Evolutionary conservation across 1,140 invertebrate species (phyloP), one percentile per base, ranked within the genome.

Genomic region (Zaprionus taronus): DNA sequence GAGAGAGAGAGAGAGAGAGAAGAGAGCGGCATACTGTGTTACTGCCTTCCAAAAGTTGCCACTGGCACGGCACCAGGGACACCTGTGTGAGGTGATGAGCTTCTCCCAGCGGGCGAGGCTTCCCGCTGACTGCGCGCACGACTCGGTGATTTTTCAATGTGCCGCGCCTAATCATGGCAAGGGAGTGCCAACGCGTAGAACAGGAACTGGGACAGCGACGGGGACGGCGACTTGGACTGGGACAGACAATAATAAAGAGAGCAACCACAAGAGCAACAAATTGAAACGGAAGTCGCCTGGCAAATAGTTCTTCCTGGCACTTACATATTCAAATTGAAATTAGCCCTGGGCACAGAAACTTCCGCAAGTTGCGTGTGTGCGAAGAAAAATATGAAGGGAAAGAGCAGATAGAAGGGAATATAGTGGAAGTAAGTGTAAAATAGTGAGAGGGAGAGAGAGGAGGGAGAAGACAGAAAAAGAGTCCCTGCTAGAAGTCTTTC

Each of bases 61-160:
- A 31, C 22, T 28, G 9, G n/a, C n/a, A 17, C 17, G 17, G 11
- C 22, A n/a, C 5, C 11, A 11, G 22, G 15, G 26, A 66, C 61
- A 55, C 26, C 72, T 26, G 31, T 31, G 31, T 22, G 15, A 63
- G 70, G 38, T 31, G 55, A 36, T 1, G 28, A 55, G n/a, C 36
- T n/a, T 4, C 28, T 41, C 36, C 24, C 53, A 56, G 36, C 17
- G 68, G 24, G 28, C 14, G 22, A 20, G 2, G 38, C 20, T 36
- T 26, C 44, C 36, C 20, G 56, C 26, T 41, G 58, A 15, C 44
- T 57, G 26, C 56, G 38, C 17, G 38, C 36, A 55, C 41, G 41
- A 47, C 41, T 47, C n/a, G n/a, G 34, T 63, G 31, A 75, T 63
- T 75, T 75, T 69, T 70, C 58, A 70, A 58, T 38, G 60, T 63